Evolutionary conservation across 2,113 vertebrate genomes (phyloP).

Genomic region (Oncorhynchus clarkii): DNA sequence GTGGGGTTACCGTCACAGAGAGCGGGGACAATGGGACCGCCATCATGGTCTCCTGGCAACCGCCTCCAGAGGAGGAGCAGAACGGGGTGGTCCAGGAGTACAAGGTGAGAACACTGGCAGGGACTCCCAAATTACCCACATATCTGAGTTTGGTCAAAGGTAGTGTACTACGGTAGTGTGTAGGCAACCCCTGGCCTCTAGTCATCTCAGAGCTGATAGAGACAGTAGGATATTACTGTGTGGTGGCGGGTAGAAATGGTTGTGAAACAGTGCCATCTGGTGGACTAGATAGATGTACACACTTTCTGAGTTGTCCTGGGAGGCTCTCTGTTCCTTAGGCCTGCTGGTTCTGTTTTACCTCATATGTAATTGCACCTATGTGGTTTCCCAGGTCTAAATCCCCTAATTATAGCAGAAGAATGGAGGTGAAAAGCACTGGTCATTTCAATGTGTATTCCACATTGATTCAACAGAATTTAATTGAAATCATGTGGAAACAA

Average conservation of each 20-base stretch:
- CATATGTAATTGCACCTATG: no score
- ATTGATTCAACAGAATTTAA: no score
- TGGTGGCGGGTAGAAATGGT: slow-evolving; percentile 43
- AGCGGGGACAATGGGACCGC: slow-evolving; percentile 91
- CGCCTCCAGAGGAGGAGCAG: slow-evolving; percentile 89
- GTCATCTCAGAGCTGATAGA: slow-evolving; percentile 8
- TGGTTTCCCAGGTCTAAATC: no score
- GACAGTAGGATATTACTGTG: not conserved
- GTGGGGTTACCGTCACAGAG: slow-evolving; percentile 87
- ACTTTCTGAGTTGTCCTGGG: not conserved
- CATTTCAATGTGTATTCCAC: no score
- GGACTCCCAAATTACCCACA: not conserved
- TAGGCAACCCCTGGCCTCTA: not conserved
- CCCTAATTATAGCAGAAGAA: no score
- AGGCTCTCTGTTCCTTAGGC: not conserved
- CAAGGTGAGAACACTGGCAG: slow-evolving; percentile 77
- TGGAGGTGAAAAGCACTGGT: no score
- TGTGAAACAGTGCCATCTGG: slow-evolving; percentile 84
- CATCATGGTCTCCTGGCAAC: slow-evolving; percentile 93
- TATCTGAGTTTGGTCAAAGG: no score
- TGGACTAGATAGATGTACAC: slow-evolving; percentile 59
- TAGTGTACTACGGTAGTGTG: not conserved
- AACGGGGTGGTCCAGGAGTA: slow-evolving; percentile 97
- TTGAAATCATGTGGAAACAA: no score
- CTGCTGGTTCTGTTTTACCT: no score